Evolutionary conservation across 2,113 vertebrate genomes (phyloP).

Genomic region (Tympanuchus pallidicinctus): DNA sequence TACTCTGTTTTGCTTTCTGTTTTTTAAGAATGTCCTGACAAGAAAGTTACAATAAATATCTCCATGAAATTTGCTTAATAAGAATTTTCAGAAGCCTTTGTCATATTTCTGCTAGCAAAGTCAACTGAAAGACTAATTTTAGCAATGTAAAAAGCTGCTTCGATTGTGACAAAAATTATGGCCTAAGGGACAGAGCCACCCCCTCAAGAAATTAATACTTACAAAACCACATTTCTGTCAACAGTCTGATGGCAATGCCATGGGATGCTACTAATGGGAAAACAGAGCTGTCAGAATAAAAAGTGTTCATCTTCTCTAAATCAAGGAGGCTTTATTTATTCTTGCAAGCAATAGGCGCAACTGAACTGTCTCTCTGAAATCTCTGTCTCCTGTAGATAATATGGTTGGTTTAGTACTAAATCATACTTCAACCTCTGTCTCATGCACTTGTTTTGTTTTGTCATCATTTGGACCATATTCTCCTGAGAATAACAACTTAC

Average conservation of each 20-base stretch:
- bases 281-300: conserved; percentile 50
- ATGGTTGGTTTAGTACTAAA: conserved; percentile 11
- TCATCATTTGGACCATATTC: background rate
- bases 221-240: conserved; percentile 42
- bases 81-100: conserved; percentile 41
- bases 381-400: background rate
- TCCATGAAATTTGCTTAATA: conserved; percentile 52
- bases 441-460: background rate
- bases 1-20: background rate
- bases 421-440: background rate
- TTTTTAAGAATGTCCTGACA: background rate
- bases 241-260: conserved; percentile 16
- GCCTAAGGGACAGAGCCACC: conserved; percentile 35
- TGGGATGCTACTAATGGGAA: conserved; percentile 41
- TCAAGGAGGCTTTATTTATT: conserved; percentile 25
- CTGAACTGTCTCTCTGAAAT: conserved; percentile 23
- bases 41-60: conserved; percentile 9
- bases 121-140: conserved; percentile 50
- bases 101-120: conserved; percentile 39
- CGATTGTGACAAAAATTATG: conserved; percentile 57
- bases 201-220: conserved; percentile 37
- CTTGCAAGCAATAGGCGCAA: conserved; percentile 22
- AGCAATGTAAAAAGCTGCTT: conserved; percentile 46
- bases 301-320: conserved; percentile 16
- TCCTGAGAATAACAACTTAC: background rate